Conservation (phyloP, 2,888 invertebrate genomes). For the Lasioglossum morio region DNA sequence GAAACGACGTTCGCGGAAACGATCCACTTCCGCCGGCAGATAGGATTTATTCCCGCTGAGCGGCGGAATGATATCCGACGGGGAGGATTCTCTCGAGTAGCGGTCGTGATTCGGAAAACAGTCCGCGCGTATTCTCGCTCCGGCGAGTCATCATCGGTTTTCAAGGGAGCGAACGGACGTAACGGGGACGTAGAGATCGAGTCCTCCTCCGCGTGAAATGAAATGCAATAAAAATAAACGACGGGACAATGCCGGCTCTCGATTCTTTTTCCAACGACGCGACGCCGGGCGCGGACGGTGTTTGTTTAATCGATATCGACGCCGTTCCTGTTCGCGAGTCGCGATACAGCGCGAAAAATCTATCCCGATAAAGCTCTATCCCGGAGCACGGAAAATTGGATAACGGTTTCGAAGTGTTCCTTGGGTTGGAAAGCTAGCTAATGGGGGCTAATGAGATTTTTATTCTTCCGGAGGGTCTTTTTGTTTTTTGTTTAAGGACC, state of each 20-base stretch:
- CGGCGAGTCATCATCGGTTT: not conserved
- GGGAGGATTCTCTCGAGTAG: slow-evolving; percentile 2
- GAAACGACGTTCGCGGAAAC: slow-evolving; percentile 22
- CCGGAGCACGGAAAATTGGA: not conserved
- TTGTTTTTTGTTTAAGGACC: too few species aligned
- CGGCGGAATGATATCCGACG: slow-evolving; percentile 22
- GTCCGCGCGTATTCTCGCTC: not conserved
- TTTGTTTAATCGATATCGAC: slow-evolving; percentile 22
- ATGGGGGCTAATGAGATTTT: not conserved
- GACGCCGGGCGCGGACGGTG: not conserved
- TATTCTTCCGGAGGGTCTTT: not conserved
- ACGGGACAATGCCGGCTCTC: not conserved
- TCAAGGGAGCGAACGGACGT: not conserved
- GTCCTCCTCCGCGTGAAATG: not conserved
- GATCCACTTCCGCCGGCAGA: slow-evolving; percentile 29
- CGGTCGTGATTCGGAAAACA: not conserved
- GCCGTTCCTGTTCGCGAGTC: slow-evolving; percentile 17
- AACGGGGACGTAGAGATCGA: not conserved
- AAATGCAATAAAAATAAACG: not conserved
- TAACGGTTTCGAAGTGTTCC: not conserved
- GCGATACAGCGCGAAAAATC: not conserved
- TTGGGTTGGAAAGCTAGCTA: not conserved
- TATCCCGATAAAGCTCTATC: not conserved
- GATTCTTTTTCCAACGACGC: not conserved
- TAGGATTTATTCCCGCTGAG: slow-evolving; percentile 26